Conservation (phyloP, 2,888 invertebrate genomes). For the Dasypolia templi region DNA sequence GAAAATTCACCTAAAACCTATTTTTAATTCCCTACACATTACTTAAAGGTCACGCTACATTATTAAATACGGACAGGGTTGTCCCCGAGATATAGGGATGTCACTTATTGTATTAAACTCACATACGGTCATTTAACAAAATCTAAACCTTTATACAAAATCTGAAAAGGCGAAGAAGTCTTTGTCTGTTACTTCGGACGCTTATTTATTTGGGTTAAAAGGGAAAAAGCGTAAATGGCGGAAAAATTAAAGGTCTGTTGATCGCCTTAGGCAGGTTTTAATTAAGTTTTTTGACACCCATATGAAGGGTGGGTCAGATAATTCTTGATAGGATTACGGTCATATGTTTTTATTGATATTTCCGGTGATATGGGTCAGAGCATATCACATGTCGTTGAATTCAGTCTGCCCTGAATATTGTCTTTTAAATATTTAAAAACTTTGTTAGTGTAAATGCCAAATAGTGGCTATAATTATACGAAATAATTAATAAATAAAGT, state of each 20-base stretch:
- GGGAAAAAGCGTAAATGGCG: constrained; percentile 13
- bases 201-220: constrained; percentile 42
- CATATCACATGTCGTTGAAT: too few relatives aligned
- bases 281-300: constrained; percentile 50
- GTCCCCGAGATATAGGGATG: constrained; percentile 44
- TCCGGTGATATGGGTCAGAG: neutral
- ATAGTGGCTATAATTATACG: neutral
- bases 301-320: neutral
- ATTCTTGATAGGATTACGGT: constrained; percentile 1
- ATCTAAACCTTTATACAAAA: constrained; percentile 38
- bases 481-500: neutral
- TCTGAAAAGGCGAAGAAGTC: constrained; percentile 29
- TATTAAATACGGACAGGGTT: constrained; percentile 55
- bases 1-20: constrained; percentile 14
- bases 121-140: constrained; percentile 44
- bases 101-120: constrained; percentile 56
- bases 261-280: constrained; percentile 51
- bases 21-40: constrained; percentile 44
- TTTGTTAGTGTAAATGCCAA: too few relatives aligned
- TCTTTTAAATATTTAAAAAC: neutral
- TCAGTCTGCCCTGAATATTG: neutral
- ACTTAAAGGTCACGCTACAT: constrained; percentile 55
- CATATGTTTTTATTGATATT: neutral
- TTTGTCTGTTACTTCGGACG: constrained; percentile 30
- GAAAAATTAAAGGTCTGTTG: constrained; percentile 24